A percentile compares a stretch with the other conserved stretches of the same genome.
Evolutionary conservation across 2,113 vertebrate species (phyloP).

Genomic region (Sapayoa aenigma): DNA sequence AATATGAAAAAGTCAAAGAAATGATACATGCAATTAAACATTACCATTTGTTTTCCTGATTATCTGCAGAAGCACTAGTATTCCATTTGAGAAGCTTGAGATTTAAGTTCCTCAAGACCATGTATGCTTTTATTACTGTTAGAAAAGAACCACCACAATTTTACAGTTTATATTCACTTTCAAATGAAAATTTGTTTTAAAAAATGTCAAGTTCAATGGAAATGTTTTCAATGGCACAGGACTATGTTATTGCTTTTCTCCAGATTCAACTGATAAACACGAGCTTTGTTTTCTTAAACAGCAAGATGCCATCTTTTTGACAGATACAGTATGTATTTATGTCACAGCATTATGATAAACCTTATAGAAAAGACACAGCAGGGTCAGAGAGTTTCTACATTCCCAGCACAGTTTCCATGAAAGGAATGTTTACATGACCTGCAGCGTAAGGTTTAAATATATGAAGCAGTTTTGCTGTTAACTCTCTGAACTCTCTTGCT

Average conservation of each 20-base stretch:
- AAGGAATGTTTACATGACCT: slow-evolving; percentile 78
- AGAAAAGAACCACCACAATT: neutral
- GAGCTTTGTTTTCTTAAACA: slow-evolving; percentile 62
- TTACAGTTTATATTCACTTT: neutral
- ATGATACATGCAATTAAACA: slow-evolving; percentile 50
- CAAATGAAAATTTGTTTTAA: slow-evolving; percentile 12
- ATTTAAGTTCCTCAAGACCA: neutral
- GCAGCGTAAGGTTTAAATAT: slow-evolving; percentile 73
- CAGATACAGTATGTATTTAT: slow-evolving; percentile 70
- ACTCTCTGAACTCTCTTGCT: slow-evolving; percentile 71
- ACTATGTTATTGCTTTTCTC: slow-evolving; percentile 47
- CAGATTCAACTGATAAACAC: slow-evolving; percentile 61
- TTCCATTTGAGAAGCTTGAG: neutral
- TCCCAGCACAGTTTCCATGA: slow-evolving; percentile 72
- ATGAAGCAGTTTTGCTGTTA: slow-evolving; percentile 74
- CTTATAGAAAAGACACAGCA: slow-evolving; percentile 66
- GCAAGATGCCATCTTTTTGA: slow-evolving; percentile 70
- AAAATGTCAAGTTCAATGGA: slow-evolving; percentile 4
- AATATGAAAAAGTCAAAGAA: slow-evolving; percentile 53
- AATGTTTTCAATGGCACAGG: slow-evolving; percentile 21
- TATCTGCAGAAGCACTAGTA: neutral
- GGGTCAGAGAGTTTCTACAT: slow-evolving; percentile 67
- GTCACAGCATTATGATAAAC: slow-evolving; percentile 69
- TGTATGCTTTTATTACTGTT: neutral
- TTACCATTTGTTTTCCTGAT: neutral